Evolutionary conservation across 2,888 invertebrate genomes (phyloP).

Genomic region (Heliconius cydno): DNA sequence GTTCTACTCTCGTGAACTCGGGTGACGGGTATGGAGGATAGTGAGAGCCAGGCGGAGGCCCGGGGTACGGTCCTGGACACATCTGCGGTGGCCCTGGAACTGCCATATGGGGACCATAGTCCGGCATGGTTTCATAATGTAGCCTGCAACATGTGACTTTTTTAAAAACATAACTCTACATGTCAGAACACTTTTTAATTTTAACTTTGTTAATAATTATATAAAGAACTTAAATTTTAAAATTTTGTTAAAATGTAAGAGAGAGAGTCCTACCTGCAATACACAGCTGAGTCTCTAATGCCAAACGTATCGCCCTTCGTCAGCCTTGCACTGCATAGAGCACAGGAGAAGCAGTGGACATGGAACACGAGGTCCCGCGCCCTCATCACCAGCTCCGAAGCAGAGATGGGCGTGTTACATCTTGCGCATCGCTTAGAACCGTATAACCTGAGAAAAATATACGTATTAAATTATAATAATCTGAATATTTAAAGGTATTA

Average conservation of each 20-base stretch:
- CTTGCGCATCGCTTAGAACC: conserved; percentile 94
- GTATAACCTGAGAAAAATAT: conserved; percentile 88
- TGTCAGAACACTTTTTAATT: neutral
- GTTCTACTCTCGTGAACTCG: conserved; percentile 81
- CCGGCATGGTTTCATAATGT: conserved; percentile 82
- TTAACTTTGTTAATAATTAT: neutral
- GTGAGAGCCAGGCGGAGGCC: conserved; percentile 73
- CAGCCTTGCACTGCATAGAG: conserved; percentile 92
- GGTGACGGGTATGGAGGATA: conserved; percentile 84
- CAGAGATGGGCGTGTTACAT: conserved; percentile 93
- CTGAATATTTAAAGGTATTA: too few relatives aligned
- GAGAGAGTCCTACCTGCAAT: conserved; percentile 86
- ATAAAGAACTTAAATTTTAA: too few relatives aligned
- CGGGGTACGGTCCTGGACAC: conserved; percentile 83
- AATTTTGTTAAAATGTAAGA: neutral
- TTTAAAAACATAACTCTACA: neutral
- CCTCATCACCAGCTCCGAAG: conserved; percentile 97
- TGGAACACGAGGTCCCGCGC: conserved; percentile 97
- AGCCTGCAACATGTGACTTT: conserved; percentile 60
- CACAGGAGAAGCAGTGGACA: conserved; percentile 97
- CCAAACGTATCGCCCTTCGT: conserved; percentile 98
- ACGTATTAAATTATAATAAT: neutral
- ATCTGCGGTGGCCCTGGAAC: conserved; percentile 84
- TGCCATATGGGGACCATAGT: conserved; percentile 81
- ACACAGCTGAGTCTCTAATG: conserved; percentile 93